A percentile compares a stretch with the other conserved stretches of the same genome.
Evolutionary conservation across 2,797 vertebrate species (phyloP).

Genomic region (Sphenopsis melanotis): DNA sequence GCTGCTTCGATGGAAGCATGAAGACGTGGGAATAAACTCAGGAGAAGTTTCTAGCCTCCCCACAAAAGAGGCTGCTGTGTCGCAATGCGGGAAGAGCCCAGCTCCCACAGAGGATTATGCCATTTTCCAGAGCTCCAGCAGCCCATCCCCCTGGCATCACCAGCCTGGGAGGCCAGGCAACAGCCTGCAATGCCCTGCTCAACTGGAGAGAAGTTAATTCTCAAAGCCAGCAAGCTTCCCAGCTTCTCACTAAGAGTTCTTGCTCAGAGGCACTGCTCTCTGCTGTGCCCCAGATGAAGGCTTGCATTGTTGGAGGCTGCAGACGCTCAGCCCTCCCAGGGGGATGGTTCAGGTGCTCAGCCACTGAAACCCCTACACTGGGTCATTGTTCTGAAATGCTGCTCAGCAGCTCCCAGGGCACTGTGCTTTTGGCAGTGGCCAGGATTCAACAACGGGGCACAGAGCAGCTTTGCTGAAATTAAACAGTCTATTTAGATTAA

Average conservation of each 20-base stretch:
- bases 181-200: not conserved
- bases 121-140: not conserved
- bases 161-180: not conserved
- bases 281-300: not conserved
- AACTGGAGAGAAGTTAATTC: not conserved
- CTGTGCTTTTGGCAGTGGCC: not conserved
- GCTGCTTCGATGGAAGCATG: not conserved
- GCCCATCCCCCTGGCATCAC: not conserved
- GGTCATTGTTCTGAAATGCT: not conserved
- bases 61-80: not conserved
- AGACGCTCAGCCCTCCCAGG: not conserved
- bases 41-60: not conserved
- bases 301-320: not conserved
- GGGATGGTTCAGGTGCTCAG: not conserved
- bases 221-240: not conserved
- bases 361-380: slow-evolving; percentile 9
- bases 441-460: slow-evolving; percentile 16
- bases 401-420: slow-evolving; percentile 25
- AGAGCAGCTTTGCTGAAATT: not conserved
- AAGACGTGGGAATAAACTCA: not conserved
- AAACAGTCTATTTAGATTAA: slow-evolving; percentile 39
- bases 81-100: not conserved
- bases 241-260: not conserved
- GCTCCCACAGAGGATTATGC: not conserved
- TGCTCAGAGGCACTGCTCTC: not conserved